A percentile compares a stretch with the other conserved stretches of the same genome.
phyloP scores from a whole-genome alignment of 2,113 vertebrate species.

The Myocastor coypus region DNA sequence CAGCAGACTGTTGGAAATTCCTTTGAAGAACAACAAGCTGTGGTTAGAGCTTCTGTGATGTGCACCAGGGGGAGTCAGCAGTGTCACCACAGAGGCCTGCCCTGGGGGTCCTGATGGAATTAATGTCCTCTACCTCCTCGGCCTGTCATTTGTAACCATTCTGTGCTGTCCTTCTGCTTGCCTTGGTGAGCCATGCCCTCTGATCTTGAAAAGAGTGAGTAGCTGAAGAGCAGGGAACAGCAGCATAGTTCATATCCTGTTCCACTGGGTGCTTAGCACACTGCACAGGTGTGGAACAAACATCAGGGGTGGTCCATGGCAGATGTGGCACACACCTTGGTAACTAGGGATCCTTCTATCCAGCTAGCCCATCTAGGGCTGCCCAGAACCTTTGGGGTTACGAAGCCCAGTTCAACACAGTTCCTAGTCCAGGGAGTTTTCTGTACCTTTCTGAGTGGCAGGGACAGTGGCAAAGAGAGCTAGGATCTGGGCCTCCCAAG shows the following conservation, averaged over 20 bases:
- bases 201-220: neutral
- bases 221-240: neutral
- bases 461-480: neutral
- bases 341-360: neutral
- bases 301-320: neutral
- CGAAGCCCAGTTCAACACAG: neutral
- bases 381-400: neutral
- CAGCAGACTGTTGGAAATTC: neutral
- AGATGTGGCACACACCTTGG: neutral
- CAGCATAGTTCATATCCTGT: neutral
- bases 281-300: neutral
- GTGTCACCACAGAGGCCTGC: neutral
- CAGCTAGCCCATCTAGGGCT: neutral
- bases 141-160: neutral
- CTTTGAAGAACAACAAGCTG: neutral
- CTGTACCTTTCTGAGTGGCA: neutral
- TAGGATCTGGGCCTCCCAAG: neutral
- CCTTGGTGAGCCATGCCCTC: neutral
- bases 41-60: neutral
- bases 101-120: neutral
- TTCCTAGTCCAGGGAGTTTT: neutral
- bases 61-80: neutral
- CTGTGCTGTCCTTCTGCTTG: neutral
- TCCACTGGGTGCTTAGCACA: neutral
- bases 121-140: neutral